Evolutionary conservation across 1,140 invertebrate genomes (phyloP), one percentile per base, ranked within the genome.

Genomic region (Thaumetopoea pityocampa): DNA sequence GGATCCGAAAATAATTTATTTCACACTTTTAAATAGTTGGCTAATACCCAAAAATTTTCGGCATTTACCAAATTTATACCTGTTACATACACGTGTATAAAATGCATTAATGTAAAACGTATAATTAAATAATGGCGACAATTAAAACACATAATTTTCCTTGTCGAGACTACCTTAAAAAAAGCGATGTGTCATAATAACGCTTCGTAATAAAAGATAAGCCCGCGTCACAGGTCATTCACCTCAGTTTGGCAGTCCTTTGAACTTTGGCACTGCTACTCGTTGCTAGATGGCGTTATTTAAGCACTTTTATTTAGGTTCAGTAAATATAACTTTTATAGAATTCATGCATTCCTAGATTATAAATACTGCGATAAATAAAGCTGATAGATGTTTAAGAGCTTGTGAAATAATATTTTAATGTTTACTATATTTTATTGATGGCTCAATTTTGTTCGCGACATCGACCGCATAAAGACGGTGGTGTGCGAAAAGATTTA

Each of bases 171-270:
- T 29, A 19, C n/a, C 29, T 56, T 51, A 41, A 58, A 62, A 61
- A 58, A 59, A 60, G 36, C 28, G 30, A 50, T 57, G 59, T 56
- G 59, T 67, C 63, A 67, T 55, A 51, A 38, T 22, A 43, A 36
- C 20, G 36, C 35, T 30, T 28, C 46, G 43, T 56, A 57, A 50
- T 49, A 43, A 34, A 41, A 62, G 58, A 62, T 62, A 62, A 54
- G 43, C 43, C 49, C 37, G 35, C 47, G 46, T 9, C 15, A n/a
- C 38, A 24, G 59, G 45, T 63, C 53, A 29, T 57, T 67, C 55
- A 67, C 40, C 63, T 52, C 8, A 40, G 48, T 51, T 51, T 46
- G 49, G 49, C 42, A 51, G 37, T 38, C 7, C n/a, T 33, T 20
- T 44, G 41, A 44, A 44, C 41, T 44, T 28, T 44, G 16, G 49